These are phyloP conservation scores for Smutsia gigantea DNA, from an alignment of 2,797 vertebrate genomes.

Conservation along the genomic window DNA sequence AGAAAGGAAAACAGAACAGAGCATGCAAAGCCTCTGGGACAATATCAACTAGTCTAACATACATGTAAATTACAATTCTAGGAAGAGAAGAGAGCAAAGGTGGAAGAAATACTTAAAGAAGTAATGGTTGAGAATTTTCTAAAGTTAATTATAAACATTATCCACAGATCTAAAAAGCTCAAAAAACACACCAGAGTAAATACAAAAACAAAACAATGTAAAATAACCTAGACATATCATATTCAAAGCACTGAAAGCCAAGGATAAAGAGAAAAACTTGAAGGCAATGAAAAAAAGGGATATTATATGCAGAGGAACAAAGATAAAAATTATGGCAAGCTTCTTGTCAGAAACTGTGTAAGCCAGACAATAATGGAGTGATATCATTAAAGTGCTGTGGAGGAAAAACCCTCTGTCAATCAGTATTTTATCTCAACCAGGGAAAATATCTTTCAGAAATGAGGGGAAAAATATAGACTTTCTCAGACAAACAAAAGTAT, in stretches of 20 bases:
- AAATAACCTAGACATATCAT: background rate
- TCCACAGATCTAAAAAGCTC: background rate
- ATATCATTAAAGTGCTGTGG: background rate
- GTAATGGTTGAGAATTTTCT: background rate
- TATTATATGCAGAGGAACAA: background rate
- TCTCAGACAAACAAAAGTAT: background rate
- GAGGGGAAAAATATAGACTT: background rate
- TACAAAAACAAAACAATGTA: background rate
- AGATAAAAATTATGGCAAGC: background rate
- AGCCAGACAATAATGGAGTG: background rate
- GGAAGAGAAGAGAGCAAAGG: background rate
- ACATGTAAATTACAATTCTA: background rate
- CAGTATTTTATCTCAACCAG: background rate
- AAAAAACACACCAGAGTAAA: background rate
- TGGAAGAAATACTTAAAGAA: background rate
- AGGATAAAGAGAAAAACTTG: conserved; percentile 26
- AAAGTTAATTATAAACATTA: background rate
- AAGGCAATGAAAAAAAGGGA: background rate
- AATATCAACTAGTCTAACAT: background rate
- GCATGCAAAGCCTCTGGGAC: background rate
- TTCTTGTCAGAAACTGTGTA: conserved; percentile 9
- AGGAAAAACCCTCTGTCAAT: background rate
- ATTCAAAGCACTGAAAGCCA: background rate
- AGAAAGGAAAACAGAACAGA: background rate
- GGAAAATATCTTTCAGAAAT: background rate